These are phyloP conservation scores for Rhopilema esculentum DNA, from an alignment of 30 jellyfish, hydroid and myxozoan genomes.

Conservation along the genomic window DNA sequence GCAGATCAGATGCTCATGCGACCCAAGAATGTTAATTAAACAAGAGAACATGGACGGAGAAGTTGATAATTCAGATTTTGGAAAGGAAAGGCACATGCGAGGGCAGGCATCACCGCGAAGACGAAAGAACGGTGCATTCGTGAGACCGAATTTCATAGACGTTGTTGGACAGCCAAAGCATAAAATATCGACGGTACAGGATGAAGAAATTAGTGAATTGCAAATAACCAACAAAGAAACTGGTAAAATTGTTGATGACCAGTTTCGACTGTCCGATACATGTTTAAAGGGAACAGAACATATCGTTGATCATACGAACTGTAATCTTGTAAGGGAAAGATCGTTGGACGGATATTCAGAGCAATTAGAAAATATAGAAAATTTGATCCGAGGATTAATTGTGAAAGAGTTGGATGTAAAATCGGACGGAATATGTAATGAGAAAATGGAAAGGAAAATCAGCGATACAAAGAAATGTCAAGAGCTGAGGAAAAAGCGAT, in stretches of 20 bases:
- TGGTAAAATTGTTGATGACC: not conserved
- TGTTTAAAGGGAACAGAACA: not conserved
- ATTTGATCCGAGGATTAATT: constrained; percentile 24
- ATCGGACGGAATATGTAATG: constrained; percentile 13
- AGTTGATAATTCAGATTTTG: not conserved
- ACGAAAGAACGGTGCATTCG: constrained; percentile 62
- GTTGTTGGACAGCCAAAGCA: constrained; percentile 71
- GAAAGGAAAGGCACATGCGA: not conserved
- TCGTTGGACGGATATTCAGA: constrained; percentile 7
- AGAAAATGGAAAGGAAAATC: not conserved
- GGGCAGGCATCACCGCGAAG: constrained; percentile 48
- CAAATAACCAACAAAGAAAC: constrained; percentile 1
- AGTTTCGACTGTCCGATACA: not conserved
- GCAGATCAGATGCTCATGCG: not conserved
- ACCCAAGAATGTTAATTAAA: not conserved
- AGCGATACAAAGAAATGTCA: not conserved
- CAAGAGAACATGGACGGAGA: constrained; percentile 14
- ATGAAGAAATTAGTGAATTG: not conserved
- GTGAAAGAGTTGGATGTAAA: constrained; percentile 9
- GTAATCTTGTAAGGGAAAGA: not conserved
- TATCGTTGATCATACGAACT: not conserved
- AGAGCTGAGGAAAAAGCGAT: constrained; percentile 29
- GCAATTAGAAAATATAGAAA: constrained; percentile 26
- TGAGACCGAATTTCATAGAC: constrained; percentile 63
- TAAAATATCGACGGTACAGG: constrained; percentile 19